Percentiles rank a stretch among this genome's conserved stretches.
phyloP scores from a whole-genome alignment of 2,797 vertebrate genomes.

The Myripristis murdjan region DNA sequence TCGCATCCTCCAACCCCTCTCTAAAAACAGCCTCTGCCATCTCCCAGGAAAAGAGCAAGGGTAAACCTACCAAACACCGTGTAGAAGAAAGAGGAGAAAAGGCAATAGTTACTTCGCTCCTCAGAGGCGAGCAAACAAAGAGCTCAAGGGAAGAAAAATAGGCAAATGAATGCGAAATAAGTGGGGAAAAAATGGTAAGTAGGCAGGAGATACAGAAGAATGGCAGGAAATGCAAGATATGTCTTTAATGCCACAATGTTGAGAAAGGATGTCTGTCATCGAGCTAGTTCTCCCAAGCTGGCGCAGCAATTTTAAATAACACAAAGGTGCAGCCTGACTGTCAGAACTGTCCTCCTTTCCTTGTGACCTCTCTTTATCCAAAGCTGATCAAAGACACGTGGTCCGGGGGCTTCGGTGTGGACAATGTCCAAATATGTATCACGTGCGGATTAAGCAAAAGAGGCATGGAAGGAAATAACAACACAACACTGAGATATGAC shows the following conservation, averaged over 20 bases:
- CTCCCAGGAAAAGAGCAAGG: conserved; percentile 63
- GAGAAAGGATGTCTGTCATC: conserved; percentile 21
- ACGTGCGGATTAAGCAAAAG: conserved; percentile 24
- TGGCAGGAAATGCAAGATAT: conserved; percentile 39
- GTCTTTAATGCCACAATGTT: conserved; percentile 5
- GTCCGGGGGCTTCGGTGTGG: neutral
- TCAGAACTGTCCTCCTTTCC: neutral
- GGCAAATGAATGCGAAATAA: conserved; percentile 55
- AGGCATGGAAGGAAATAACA: conserved; percentile 21
- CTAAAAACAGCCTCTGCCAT: conserved; percentile 66
- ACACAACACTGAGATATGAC: conserved; percentile 38
- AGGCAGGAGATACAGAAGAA: conserved; percentile 35
- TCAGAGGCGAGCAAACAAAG: conserved; percentile 63
- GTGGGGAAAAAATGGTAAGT: conserved; percentile 51
- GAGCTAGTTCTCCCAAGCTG: conserved; percentile 16
- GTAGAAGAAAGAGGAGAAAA: conserved; percentile 54
- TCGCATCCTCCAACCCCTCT: conserved; percentile 55
- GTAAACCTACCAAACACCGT: conserved; percentile 59
- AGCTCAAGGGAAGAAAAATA: conserved; percentile 50
- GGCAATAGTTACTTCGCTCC: conserved; percentile 62
- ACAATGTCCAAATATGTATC: conserved; percentile 42
- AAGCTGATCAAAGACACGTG: neutral
- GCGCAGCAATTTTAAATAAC: neutral
- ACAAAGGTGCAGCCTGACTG: conserved; percentile 1
- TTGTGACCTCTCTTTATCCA: neutral